Percentiles rank a stretch among this genome's conserved stretches.
These are phyloP conservation scores for Axinella damicornis DNA, from an alignment of 37 sponge, comb jelly and placozoan genomes.

Conservation along the genomic window DNA sequence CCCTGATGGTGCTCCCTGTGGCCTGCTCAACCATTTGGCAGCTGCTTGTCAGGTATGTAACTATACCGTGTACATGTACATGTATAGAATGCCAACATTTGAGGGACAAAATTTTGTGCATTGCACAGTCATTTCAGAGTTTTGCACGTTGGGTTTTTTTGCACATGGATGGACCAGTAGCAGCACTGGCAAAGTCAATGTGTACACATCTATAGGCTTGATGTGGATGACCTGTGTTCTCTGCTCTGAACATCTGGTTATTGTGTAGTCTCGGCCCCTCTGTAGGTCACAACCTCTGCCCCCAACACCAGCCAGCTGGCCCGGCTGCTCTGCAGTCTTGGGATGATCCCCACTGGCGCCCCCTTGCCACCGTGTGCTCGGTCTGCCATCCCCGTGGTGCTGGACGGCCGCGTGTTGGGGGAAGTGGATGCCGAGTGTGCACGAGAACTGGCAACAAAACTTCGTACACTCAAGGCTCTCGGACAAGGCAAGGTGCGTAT, in stretches of 20 bases:
- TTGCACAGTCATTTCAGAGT: too few relatives aligned
- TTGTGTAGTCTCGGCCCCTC: neutral
- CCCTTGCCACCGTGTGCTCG: neutral
- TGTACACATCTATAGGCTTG: too few relatives aligned
- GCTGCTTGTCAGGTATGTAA: conserved; percentile 67
- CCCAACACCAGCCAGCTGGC: conserved; percentile 42
- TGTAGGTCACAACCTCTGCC: conserved; percentile 45
- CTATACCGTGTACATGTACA: neutral
- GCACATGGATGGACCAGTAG: too few relatives aligned
- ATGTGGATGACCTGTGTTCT: too few relatives aligned
- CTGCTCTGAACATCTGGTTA: too few relatives aligned
- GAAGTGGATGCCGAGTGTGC: conserved; percentile 36
- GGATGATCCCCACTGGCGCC: conserved; percentile 64
- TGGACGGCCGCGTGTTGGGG: conserved; percentile 93
- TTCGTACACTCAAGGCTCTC: conserved; percentile 80
- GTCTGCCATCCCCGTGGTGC: conserved; percentile 46
- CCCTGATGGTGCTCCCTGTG: conserved; percentile 99
- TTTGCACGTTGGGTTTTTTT: too few relatives aligned
- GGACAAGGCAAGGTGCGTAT: conserved; percentile 57
- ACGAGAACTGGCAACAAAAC: conserved; percentile 52
- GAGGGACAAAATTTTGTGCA: too few relatives aligned
- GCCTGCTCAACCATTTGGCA: conserved; percentile 95
- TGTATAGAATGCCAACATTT: neutral
- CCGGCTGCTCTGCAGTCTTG: conserved; percentile 61
- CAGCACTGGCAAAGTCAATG: too few relatives aligned